phyloP scores from a whole-genome alignment of 2,113 vertebrate species.

The Suncus etruscus region DNA sequence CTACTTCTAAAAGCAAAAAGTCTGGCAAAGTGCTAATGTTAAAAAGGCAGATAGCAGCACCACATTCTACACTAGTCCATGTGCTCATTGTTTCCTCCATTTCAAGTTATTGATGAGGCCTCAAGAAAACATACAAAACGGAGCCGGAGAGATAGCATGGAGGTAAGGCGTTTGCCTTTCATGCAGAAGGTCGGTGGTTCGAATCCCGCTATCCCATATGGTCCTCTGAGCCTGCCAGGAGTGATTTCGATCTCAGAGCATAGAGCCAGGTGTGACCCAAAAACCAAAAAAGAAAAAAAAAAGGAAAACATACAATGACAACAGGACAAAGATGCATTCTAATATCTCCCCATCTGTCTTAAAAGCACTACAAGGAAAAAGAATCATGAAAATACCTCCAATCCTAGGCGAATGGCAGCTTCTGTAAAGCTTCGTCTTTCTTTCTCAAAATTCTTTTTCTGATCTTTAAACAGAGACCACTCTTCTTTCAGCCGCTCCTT shows the following conservation, averaged over 20 bases:
- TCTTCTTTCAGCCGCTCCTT: slow-evolving; percentile 97
- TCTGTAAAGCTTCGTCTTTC: slow-evolving; percentile 97
- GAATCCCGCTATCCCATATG: no score
- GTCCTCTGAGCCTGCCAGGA: no score
- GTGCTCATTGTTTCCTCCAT: neutral
- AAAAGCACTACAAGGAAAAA: neutral
- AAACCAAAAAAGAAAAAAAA: no score
- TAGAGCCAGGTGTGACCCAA: no score
- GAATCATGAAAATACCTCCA: slow-evolving; percentile 89
- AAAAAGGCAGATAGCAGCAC: no score
- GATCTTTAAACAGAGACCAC: slow-evolving; percentile 95
- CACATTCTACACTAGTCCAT: neutral
- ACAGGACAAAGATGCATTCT: neutral
- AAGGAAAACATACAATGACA: neutral
- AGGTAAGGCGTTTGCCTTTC: no score
- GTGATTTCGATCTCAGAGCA: no score
- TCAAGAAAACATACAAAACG: neutral
- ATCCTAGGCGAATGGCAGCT: slow-evolving; percentile 96
- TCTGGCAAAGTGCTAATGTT: no score
- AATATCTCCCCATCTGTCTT: neutral
- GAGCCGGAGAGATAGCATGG: no score
- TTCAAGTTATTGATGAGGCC: slow-evolving; percentile 19
- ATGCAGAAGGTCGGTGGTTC: no score
- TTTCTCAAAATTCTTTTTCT: slow-evolving; percentile 96
- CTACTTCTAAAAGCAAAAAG: no score